Base-by-base conservation (phyloP, 2,797 vertebrate genomes). In the Etheostoma perlongum region DNA sequence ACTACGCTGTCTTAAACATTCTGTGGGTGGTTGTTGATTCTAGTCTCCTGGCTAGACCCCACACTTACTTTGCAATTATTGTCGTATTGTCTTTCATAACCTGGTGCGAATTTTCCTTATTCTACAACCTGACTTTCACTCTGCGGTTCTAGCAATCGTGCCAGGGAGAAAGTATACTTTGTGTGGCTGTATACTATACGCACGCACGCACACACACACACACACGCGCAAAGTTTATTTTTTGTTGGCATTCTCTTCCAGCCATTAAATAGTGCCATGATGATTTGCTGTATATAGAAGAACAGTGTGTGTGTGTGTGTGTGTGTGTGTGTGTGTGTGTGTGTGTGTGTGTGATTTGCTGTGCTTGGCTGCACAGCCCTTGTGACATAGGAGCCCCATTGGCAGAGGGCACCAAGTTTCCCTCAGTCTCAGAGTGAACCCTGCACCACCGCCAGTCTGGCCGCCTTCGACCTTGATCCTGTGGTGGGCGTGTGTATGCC, bases 11-110 rank as follows among this genome's bases (percentile, higher is more conserved):
- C 87, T 90, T 78, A 91, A 92, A 89, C 90, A 86, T 88, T 89
- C 82, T 81, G 85, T 87, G 90, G 94, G 94, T 94, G 93, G 93
- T 82, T 93, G 90, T 90, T 93, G 87, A 87, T 84, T 90, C 79
- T 89, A 84, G 88, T 87, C 83, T 78, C 21, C 67, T 27, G 52
- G 70, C 61, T 70, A 86, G 92, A 92, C 91, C 90, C 91, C 86
- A 90, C 87, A 91, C 91, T 89, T 89, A 81, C 88, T 85, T 87
- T 81, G 73, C 84, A 86, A 89, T 92, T 92, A 92, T 76, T 68
- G 79, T 55, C 70, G 51, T 89, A 89, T 94, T 90, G 82, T 93
- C 76, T 91, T 90, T 92, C 87, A 87, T 87, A 92, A 92, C 80
- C 87, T 83, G 81, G 79, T 87, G 85, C 79, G 88, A 89, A 88